Conservation (phyloP, 2,888 invertebrate genomes). For the Lamellibrachia columna region DNA sequence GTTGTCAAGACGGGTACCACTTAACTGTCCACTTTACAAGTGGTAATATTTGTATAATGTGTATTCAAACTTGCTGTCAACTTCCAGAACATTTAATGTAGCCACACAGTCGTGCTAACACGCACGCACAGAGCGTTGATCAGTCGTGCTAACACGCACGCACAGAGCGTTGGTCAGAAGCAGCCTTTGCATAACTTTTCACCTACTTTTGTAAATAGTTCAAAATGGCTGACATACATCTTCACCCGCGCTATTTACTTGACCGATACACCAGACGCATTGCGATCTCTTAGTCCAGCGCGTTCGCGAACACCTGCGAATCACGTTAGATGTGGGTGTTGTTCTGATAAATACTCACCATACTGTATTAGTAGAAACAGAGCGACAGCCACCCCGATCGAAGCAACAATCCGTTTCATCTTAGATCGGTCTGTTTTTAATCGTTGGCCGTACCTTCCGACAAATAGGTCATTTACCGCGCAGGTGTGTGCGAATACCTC, state of each 20-base stretch:
- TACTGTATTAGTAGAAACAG: slow-evolving; percentile 27
- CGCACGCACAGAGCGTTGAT: neutral
- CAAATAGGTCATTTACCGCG: neutral
- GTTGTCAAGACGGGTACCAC: neutral
- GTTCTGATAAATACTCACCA: slow-evolving; percentile 27
- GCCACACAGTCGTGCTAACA: neutral
- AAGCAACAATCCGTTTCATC: slow-evolving; percentile 34
- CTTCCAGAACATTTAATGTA: neutral
- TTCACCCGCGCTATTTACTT: neutral
- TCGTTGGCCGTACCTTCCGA: neutral
- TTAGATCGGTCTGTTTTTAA: slow-evolving; percentile 22
- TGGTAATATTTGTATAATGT: neutral
- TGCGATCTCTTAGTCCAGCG: neutral
- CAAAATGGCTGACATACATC: slow-evolving; percentile 32
- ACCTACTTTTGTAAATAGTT: slow-evolving; percentile 5
- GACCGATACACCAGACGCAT: neutral
- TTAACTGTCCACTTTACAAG: neutral
- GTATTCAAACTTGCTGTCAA: neutral
- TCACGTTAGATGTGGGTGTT: neutral
- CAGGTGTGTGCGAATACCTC: neutral
- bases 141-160: neutral
- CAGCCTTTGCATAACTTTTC: neutral
- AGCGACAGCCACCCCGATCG: slow-evolving; percentile 29
- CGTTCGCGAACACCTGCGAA: neutral
- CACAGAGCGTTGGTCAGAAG: neutral